Evolutionary conservation across 1,140 invertebrate genomes (phyloP).

Genomic region (Schlechtendalia chinensis): DNA sequence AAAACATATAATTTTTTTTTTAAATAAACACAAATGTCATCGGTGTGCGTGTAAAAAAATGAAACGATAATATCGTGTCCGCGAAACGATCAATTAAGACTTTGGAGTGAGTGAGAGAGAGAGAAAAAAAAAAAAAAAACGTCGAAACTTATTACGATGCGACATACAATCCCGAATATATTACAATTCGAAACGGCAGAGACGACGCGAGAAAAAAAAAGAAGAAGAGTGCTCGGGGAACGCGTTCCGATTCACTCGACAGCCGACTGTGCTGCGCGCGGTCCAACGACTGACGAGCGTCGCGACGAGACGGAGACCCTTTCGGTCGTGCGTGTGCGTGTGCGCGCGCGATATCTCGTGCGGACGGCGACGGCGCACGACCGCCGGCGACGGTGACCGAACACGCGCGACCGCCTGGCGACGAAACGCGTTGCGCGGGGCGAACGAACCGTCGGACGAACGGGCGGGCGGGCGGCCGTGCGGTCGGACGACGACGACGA

Average conservation of each 20-base stretch:
- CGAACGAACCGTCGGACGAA: background rate
- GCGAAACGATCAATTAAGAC: too few species aligned
- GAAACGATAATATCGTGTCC: too few species aligned
- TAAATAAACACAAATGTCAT: too few species aligned
- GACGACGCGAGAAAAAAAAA: too few species aligned
- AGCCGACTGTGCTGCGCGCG: constrained; percentile 36
- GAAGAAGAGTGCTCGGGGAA: constrained; percentile 38
- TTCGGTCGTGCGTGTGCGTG: constrained; percentile 5
- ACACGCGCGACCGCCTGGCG: background rate
- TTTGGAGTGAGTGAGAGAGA: too few species aligned
- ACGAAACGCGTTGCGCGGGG: background rate
- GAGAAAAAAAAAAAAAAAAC: too few species aligned
- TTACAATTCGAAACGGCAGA: too few species aligned
- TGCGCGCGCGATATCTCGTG: background rate
- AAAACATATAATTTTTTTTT: too few species aligned
- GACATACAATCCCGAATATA: too few species aligned
- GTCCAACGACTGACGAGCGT: constrained; percentile 42
- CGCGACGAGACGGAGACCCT: constrained; percentile 1
- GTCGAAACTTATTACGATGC: too few species aligned
- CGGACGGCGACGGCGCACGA: background rate
- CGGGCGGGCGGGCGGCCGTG: background rate
- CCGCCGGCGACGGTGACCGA: background rate
- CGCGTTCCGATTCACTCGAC: constrained; percentile 42
- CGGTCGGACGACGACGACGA: background rate
- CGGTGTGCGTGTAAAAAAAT: too few species aligned